Conservation (phyloP, 2,113 vertebrate species). For the Ibidorhyncha struthersii region DNA sequence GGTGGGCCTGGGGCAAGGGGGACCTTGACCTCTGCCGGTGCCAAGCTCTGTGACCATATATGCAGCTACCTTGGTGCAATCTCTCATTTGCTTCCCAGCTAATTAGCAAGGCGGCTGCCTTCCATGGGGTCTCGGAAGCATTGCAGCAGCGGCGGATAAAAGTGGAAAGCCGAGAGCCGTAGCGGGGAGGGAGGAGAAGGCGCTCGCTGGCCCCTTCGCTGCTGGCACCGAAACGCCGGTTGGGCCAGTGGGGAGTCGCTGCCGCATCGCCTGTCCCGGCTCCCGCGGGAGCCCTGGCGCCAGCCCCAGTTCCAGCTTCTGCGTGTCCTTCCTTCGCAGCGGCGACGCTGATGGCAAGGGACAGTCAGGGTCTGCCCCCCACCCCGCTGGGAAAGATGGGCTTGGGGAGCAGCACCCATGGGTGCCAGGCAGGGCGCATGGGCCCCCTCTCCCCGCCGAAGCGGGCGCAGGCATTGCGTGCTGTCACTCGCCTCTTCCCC, state of each 20-base stretch:
- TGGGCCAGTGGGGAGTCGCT: neutral
- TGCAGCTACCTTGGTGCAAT: fast-evolving
- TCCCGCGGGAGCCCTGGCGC: neutral
- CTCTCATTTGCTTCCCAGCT: neutral
- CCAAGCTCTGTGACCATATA: neutral
- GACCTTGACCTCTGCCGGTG: neutral
- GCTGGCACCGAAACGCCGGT: neutral
- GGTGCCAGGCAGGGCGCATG: neutral
- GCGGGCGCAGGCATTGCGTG: fast-evolving
- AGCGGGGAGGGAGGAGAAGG: neutral
- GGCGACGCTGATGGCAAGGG: fast-evolving
- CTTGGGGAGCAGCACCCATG: neutral
- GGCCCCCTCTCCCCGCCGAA: fast-evolving
- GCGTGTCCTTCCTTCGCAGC: neutral
- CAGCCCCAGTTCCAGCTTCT: neutral
- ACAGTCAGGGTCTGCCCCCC: neutral
- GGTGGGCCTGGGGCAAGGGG: fast-evolving
- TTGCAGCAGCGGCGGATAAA: neutral
- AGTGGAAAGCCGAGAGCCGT: neutral
- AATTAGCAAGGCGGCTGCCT: neutral
- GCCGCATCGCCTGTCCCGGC: fast-evolving
- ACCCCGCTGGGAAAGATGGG: too few species aligned
- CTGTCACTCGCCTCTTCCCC: neutral
- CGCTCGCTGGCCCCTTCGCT: neutral
- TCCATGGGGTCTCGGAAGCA: neutral